Base-by-base conservation (phyloP, 2,888 invertebrate species). In the Lordiphosa andalusiaca region DNA sequence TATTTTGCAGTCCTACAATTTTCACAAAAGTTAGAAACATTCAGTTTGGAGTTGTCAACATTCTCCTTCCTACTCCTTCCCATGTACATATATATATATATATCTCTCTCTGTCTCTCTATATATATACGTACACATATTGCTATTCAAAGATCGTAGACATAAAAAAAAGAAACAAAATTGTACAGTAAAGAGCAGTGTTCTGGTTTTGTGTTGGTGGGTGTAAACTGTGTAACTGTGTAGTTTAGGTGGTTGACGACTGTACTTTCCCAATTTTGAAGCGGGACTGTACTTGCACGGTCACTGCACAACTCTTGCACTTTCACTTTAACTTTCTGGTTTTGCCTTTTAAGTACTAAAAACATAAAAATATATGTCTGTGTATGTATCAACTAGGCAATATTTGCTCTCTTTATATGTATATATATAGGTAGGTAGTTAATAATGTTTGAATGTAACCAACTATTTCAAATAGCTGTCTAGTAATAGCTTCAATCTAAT, bases 391-490 rank as follows among this genome's bases (percentile, higher is more conserved):
- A 62, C 62, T 62, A 62, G 60, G 62, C 62, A 62, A 62, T 54
- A 49, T 49, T 51, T 63, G 47, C 47, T 48, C 59, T 59, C 48
- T 37, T 25, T 52, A 35, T 19, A 13, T 33, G 57, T 25, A 48
- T 44, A 52, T 25, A 56, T 41, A 54, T 33, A 19, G 30, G 25
- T 37, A 47, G 25, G 33, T 35, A 36, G 37, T 40, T 50, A 44
- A 57, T 63, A 64, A 51, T 33, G 41, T 41, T 56, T 65, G 64
- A 63, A 65, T 65, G 63, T 63, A 58, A 65, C 52, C 64, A 65
- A 63, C 70, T 69, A 67, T 67, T 69, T 63, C 54, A 35, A 69
- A 69, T 69, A 69, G 63, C 57, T 57, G 50, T 63, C 57, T 25
- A 25, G 25, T 25, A 25, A 25, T 25, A 25, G 25, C 25, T 25